Evolutionary conservation across 2,797 vertebrate species (phyloP).

Genomic region (Coregonus suidteri): DNA sequence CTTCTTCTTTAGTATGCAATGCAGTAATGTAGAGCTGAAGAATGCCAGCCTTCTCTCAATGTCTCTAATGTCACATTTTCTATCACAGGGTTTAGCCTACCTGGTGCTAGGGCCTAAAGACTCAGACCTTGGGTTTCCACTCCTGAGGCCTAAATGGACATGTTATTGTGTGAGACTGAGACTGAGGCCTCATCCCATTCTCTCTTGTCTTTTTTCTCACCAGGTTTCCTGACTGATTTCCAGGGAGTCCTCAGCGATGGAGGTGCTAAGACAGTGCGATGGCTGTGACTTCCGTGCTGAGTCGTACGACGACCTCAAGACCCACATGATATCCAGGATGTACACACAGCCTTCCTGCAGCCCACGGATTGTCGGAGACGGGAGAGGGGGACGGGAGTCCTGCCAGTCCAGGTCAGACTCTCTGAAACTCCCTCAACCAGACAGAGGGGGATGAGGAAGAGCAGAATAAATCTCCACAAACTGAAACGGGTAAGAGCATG

Average conservation of each 20-base stretch:
- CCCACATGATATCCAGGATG: constrained; percentile 97
- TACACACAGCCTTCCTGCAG: constrained; percentile 96
- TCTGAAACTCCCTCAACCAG: constrained; percentile 83
- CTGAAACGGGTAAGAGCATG: constrained; percentile 66
- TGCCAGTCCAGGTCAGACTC: constrained; percentile 81
- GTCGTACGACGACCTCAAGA: constrained; percentile 94
- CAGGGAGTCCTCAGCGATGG: constrained; percentile 87
- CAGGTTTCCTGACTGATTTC: constrained; percentile 94
- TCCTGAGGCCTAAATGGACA: background rate
- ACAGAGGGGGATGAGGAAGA: constrained; percentile 83
- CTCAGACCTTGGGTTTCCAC: background rate
- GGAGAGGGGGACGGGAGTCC: constrained; percentile 82
- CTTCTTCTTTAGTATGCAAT: constrained; percentile 55
- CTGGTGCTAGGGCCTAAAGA: background rate
- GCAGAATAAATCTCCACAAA: constrained; percentile 66
- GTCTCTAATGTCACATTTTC: background rate
- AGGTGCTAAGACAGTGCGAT: constrained; percentile 98
- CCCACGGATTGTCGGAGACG: constrained; percentile 89
- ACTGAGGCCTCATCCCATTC: constrained; percentile 7
- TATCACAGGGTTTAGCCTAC: background rate
- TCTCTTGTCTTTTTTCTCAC: constrained; percentile 23
- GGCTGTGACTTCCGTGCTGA: constrained; percentile 98
- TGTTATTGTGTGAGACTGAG: background rate
- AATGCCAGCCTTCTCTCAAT: constrained; percentile 35
- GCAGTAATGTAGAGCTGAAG: constrained; percentile 52